Evolutionary conservation across 92 coral and sea anemone genomes (phyloP), one percentile per base, ranked within the genome.

Genomic region (Epizoanthus ramosus): DNA sequence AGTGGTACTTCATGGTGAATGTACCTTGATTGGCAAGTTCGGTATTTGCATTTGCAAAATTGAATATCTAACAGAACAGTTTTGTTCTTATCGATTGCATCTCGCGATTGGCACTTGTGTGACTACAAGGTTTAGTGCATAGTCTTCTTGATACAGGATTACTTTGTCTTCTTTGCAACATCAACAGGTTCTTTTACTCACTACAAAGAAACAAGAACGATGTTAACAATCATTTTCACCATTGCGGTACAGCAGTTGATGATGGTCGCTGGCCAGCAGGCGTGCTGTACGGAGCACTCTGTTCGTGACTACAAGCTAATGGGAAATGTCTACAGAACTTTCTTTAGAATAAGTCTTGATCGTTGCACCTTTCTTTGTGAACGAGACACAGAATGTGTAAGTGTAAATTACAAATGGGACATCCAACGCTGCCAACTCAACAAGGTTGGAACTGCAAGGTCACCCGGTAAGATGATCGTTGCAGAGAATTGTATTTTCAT

Each of bases 361-460:
- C 35, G n/a, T 2, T 75, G 80, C 28, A 25, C 60, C 17, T 75
- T 75, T 17, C 80, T 75, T 45, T 75, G 80, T 25, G 67, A 75
- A 35, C 37, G 54, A 8, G 47, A 33, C 7, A 25, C 68, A 18
- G 54, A 31, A n/a, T 75, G 80, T 75, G 80, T 35, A 33, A 75
- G 80, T 22, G 37, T 57, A 35, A 75, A 57, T 43, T 75, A 75
- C 25, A n/a, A 52, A 41, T 57, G 68, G 35, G 54, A 57, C 68
- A 61, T 18, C n/a, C 12, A 33, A 16, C 50, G 80, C 6, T 75
- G 80, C 16, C 67, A 75, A 5, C 68, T 75, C 28, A 75, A 75
- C 68, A 33, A 25, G 41, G 18, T 58, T 28, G 33, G 80, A 75
- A 75, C 67, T 58, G 68, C 43, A 57, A 31, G 60, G 47, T 75